Conservation (phyloP, 1,140 invertebrate genomes). For the Lethrus apterus region DNA sequence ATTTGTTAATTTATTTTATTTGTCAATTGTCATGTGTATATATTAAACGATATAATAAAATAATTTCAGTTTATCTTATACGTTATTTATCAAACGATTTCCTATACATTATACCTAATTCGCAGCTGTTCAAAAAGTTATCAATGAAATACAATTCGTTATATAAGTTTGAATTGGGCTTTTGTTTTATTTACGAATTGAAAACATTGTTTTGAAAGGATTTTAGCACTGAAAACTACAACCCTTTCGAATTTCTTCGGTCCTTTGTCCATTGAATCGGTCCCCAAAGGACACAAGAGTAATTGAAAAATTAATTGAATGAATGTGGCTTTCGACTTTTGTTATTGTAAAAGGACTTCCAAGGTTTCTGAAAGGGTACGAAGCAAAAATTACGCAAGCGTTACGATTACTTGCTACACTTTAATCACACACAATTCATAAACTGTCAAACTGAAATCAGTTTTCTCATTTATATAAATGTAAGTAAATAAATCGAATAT, state of each 20-base stretch:
- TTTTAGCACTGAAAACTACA: constrained; percentile 21
- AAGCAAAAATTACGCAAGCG: too few relatives aligned
- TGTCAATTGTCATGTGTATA: constrained; percentile 1
- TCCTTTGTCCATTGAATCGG: constrained; percentile 24
- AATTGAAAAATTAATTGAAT: constrained; percentile 32
- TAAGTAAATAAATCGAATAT: too few relatives aligned
- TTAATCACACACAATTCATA: too few relatives aligned
- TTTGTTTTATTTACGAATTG: neutral
- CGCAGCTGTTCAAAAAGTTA: constrained; percentile 2
- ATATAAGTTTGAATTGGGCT: neutral
- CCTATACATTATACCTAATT: neutral
- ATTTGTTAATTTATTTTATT: constrained; percentile 11
- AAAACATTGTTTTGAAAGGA: constrained; percentile 27
- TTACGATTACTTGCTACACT: too few relatives aligned
- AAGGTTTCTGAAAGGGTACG: constrained; percentile 6
- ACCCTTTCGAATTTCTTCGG: constrained; percentile 22
- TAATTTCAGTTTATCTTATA: neutral
- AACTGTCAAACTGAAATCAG: too few relatives aligned
- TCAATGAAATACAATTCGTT: constrained; percentile 1
- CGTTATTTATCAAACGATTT: neutral
- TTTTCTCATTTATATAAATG: too few relatives aligned
- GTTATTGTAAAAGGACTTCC: constrained; percentile 9
- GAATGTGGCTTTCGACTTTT: constrained; percentile 25
- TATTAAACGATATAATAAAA: constrained; percentile 8
- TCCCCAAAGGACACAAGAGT: constrained; percentile 28